phyloP scores from a whole-genome alignment of 64 coral and sea anemone species.

The Orbicella faveolata region DNA sequence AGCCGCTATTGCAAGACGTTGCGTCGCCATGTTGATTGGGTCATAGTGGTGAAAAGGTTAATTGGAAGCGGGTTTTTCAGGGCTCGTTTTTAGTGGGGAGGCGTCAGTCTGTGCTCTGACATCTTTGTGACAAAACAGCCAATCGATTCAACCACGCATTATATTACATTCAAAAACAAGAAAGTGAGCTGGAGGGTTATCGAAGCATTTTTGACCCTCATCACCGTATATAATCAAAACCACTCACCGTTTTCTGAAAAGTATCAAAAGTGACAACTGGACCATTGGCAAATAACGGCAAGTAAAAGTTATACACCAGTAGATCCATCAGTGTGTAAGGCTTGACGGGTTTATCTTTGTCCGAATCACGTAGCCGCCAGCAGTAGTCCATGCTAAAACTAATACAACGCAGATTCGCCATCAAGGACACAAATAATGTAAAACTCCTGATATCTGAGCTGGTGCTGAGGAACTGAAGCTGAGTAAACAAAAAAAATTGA shows the following conservation, averaged over 20 bases:
- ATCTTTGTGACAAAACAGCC: too few species aligned
- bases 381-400: conserved; percentile 87
- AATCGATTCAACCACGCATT: too few species aligned
- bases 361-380: conserved; percentile 17
- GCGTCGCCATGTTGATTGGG: too few species aligned
- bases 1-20: too few species aligned
- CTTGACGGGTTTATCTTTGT: conserved; percentile 9
- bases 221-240: neutral
- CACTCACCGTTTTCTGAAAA: conserved; percentile 80
- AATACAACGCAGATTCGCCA: conserved; percentile 81
- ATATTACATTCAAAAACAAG: too few species aligned
- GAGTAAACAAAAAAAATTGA: neutral
- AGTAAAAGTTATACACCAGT: conserved; percentile 86
- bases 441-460: conserved; percentile 52
- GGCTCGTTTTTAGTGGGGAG: too few species aligned
- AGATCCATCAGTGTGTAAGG: conserved; percentile 69
- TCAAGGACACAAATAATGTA: conserved; percentile 70
- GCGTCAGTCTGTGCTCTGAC: too few species aligned
- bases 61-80: too few species aligned
- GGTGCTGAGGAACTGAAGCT: conserved; percentile 43
- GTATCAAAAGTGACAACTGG: conserved; percentile 77
- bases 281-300: conserved; percentile 92
- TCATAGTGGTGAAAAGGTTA: too few species aligned
- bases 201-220: neutral
- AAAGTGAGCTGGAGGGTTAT: too few species aligned